Evolutionary conservation across 1,140 invertebrate species (phyloP), one percentile per base, ranked within the genome.

Genomic region (Physella acuta): DNA sequence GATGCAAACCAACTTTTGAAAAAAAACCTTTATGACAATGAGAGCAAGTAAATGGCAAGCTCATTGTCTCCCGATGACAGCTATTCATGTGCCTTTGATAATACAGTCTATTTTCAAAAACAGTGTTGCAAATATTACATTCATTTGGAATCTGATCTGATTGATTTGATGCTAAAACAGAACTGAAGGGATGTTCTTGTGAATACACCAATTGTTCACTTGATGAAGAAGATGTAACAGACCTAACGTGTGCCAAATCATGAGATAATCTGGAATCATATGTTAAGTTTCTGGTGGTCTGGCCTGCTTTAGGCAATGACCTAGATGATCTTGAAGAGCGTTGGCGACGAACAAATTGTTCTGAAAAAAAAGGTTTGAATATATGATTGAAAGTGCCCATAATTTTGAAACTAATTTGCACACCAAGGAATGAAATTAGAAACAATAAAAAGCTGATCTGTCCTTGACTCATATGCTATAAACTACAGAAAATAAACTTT

Each of bases 1-100:
- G 64, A 20, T 55, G 51, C 34, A 67, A 28, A 1, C 51, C 51
- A 44, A 56, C 64, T 67, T 67, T 67, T 20, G 53, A 56, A 36
- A 67, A 56, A 36, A 67, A 67, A 4, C 64, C 64, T 56, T n/a
- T 67, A 5, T 56, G 51, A 39, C 64, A 67, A 24, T 56, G 34
- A 28, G 34, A 56, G 26, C 64, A 67, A 11, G 34, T 56, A 30
- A n/a, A 67, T 20, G 64, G 64, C 58, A 60, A 31, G 17, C 8
- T 17, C 30, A 26, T 36, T 1, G 52, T 26, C 24, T 67, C 64
- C 39, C 52, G 34, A 39, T 67, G 64, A 39, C 17, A 56, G 3
- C 31, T 36, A 56, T 67, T 67, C 53, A 56, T 56, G 30, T 67
- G 64, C 33, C 64, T 55, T 53, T 67, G 64, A 36, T 56, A 67